These are phyloP conservation scores for Oscheius myriophilus DNA, from an alignment of 2,888 invertebrate genomes.

Conservation along the genomic window DNA sequence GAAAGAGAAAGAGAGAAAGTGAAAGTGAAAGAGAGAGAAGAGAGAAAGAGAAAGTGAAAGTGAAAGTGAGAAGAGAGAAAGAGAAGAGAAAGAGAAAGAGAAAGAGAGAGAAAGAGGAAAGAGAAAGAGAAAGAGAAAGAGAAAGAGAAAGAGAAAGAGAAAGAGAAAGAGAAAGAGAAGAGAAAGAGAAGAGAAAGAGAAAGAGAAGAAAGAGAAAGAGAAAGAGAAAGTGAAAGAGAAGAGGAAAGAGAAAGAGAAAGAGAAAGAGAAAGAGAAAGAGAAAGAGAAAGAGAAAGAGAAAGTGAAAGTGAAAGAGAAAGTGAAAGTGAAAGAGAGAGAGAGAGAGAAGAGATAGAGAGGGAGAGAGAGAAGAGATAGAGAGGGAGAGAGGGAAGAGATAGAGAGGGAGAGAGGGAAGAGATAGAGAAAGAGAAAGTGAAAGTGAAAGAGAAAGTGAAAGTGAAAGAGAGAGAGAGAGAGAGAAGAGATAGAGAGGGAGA, in stretches of 20 bases:
- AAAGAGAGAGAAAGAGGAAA: too few relatives aligned
- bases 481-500: background rate
- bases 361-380: too few relatives aligned
- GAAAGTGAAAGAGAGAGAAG: background rate
- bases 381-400: too few relatives aligned
- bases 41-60: background rate
- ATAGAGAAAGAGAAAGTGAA: conserved; percentile 4
- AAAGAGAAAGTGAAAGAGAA: too few relatives aligned
- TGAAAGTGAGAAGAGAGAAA: background rate
- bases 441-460: background rate
- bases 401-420: too few relatives aligned
- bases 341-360: background rate
- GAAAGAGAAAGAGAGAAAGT: too few relatives aligned
- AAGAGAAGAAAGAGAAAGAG: too few relatives aligned
- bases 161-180: too few relatives aligned
- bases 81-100: too few relatives aligned
- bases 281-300: background rate
- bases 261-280: background rate
- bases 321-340: background rate
- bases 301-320: background rate
- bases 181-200: too few relatives aligned
- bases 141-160: too few relatives aligned
- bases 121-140: too few relatives aligned
- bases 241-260: conserved; percentile 3
- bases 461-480: background rate